A percentile compares a stretch with the other conserved stretches of the same genome.
Conservation (phyloP, 2,888 invertebrate genomes). For the Punctoribates punctum region DNA sequence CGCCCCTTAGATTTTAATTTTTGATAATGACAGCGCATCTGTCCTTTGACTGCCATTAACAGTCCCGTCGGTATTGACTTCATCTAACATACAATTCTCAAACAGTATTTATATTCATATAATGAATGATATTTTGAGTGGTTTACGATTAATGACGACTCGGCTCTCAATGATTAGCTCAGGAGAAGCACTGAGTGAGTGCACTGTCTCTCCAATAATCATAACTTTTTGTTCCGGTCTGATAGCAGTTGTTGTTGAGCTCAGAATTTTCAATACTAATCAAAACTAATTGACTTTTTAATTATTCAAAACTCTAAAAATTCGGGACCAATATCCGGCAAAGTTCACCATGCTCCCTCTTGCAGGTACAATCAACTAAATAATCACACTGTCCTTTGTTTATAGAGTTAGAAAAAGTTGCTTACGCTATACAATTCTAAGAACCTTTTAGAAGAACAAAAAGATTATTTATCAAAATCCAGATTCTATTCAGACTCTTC, state of each 20-base stretch:
- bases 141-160: slow-evolving; percentile 17
- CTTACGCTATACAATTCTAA: too few relatives aligned
- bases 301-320: not conserved
- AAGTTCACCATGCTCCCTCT: too few relatives aligned
- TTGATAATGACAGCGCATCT: slow-evolving; percentile 26
- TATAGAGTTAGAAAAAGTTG: too few relatives aligned
- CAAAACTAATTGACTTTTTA: not conserved
- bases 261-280: not conserved
- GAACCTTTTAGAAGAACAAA: not conserved
- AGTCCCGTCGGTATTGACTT: slow-evolving; percentile 28
- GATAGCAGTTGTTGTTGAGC: not conserved
- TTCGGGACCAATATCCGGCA: not conserved
- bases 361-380: too few relatives aligned
- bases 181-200: not conserved
- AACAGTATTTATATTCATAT: slow-evolving; percentile 7
- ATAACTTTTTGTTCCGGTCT: not conserved
- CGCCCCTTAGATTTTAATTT: slow-evolving; percentile 21
- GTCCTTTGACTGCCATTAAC: slow-evolving; percentile 21
- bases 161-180: not conserved
- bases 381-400: too few relatives aligned
- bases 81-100: not conserved
- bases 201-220: not conserved
- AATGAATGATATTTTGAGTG: slow-evolving; percentile 23
- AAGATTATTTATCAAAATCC: not conserved
- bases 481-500: not conserved